These are phyloP conservation scores for Montifringilla adamsi DNA, from an alignment of 2,113 vertebrate genomes.

Conservation along the genomic window DNA sequence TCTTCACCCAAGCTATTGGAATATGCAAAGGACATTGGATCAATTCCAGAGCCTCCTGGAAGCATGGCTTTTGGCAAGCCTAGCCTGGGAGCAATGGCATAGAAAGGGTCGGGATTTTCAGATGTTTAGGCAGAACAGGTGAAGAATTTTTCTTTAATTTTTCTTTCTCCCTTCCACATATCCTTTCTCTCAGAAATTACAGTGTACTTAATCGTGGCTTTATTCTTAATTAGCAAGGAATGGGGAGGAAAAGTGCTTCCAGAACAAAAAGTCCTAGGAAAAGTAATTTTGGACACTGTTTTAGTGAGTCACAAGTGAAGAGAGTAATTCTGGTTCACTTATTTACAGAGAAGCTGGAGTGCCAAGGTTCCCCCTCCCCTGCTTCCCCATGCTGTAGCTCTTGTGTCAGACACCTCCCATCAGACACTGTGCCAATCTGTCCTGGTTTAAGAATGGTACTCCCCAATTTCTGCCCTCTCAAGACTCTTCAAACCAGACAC, in stretches of 20 bases:
- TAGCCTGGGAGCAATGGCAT: background rate
- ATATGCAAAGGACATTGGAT: background rate
- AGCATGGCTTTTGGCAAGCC: background rate
- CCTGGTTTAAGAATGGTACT: background rate
- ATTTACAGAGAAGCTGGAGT: background rate
- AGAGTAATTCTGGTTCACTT: background rate
- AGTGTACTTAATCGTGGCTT: background rate
- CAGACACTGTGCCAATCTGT: background rate
- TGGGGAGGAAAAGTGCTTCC: background rate
- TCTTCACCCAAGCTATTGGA: background rate
- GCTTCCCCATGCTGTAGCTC: background rate
- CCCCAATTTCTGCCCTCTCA: background rate
- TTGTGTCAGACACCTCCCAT: background rate
- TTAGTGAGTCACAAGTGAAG: background rate
- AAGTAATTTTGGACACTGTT: background rate
- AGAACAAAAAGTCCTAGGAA: constrained; percentile 11
- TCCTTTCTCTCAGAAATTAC: background rate
- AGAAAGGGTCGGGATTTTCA: background rate
- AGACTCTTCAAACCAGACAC: background rate
- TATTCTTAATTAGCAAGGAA: background rate
- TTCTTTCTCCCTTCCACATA: background rate
- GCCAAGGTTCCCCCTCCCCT: background rate
- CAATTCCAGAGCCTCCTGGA: background rate
- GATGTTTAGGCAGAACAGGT: background rate
- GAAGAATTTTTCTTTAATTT: background rate